Evolutionary conservation across 1,140 invertebrate species (phyloP).

Genomic region (Cecropterus lyciades): DNA sequence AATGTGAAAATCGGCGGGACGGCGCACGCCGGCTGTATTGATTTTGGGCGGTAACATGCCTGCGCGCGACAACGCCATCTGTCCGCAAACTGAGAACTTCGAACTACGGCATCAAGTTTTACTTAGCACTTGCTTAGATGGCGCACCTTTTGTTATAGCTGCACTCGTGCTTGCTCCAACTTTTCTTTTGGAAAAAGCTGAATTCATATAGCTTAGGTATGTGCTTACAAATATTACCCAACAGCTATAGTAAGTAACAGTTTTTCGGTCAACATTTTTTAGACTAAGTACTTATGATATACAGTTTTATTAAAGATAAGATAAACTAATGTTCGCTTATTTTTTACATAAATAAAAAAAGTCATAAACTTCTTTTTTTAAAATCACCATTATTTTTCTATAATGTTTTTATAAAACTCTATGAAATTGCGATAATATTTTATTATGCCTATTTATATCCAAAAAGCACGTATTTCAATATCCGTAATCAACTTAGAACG

Average conservation of each 20-base stretch:
- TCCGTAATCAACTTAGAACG: no score
- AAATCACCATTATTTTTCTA: no score
- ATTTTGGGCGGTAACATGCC: slow-evolving; percentile 74
- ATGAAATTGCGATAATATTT: no score
- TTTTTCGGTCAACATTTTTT: neutral
- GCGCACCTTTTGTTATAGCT: slow-evolving; percentile 25
- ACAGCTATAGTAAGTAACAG: neutral
- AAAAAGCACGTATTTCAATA: no score
- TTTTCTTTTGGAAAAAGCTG: no score
- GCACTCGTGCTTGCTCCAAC: neutral
- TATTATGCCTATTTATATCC: no score
- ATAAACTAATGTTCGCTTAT: no score
- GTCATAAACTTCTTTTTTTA: no score
- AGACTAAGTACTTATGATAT: neutral
- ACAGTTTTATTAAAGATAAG: no score
- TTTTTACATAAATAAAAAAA: no score
- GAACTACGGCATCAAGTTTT: slow-evolving; percentile 33
- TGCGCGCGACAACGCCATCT: slow-evolving; percentile 51
- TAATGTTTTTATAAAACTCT: no score
- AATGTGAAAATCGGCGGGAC: slow-evolving; percentile 62
- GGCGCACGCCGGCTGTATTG: slow-evolving; percentile 72
- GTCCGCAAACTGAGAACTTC: slow-evolving; percentile 6
- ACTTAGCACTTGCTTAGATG: slow-evolving; percentile 43
- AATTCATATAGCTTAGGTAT: neutral
- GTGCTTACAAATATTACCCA: neutral